A percentile compares a stretch with the other conserved stretches of the same genome.
Conservation (phyloP, 2,888 invertebrate species). For the Eristalinus aeneus region DNA sequence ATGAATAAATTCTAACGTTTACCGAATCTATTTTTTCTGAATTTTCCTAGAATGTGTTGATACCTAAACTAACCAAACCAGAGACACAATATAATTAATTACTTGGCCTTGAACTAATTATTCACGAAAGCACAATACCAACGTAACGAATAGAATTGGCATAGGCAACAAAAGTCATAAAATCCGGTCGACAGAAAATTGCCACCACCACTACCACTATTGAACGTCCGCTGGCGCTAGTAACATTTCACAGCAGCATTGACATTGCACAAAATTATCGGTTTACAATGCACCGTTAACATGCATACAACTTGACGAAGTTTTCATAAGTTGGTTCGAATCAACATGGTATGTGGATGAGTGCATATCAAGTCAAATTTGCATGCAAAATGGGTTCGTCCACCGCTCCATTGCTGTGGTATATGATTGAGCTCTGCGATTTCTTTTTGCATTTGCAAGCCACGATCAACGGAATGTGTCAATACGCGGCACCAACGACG, state of each 20-base stretch:
- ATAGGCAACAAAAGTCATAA: background rate
- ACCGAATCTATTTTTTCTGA: background rate
- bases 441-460: slow-evolving; percentile 2
- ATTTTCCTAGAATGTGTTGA: background rate
- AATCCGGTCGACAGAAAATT: background rate
- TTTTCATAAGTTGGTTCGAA: background rate
- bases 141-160: background rate
- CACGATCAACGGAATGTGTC: background rate
- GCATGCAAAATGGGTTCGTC: slow-evolving; percentile 2
- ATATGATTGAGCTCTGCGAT: slow-evolving; percentile 5
- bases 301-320: background rate
- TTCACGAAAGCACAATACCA: slow-evolving; percentile 11
- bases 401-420: background rate
- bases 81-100: background rate
- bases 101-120: slow-evolving; percentile 54
- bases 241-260: slow-evolving; percentile 32
- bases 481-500: slow-evolving; percentile 2
- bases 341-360: background rate
- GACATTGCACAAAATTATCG: slow-evolving; percentile 52
- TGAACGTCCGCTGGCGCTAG: background rate
- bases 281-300: slow-evolving; percentile 15
- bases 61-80: background rate
- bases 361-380: slow-evolving; percentile 3
- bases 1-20: too few relatives aligned
- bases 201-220: background rate